Base-by-base conservation (phyloP, 2,888 invertebrate genomes). In the Melanargia galathea region DNA sequence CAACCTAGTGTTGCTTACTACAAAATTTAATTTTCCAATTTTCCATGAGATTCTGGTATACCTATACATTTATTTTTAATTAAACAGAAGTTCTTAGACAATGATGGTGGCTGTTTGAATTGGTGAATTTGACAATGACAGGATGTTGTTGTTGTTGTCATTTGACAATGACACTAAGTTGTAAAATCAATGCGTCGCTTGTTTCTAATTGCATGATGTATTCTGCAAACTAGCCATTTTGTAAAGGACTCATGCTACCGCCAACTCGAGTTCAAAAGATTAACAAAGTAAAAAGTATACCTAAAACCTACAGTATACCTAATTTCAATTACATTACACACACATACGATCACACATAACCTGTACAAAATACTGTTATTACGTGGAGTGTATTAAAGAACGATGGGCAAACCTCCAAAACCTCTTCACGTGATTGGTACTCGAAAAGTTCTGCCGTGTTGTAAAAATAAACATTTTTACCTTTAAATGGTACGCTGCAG, bases 391-490 rank as follows among this genome's bases (percentile, higher is more conserved):
- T 20, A 38, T 60, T 40, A 60, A 52, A 49, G 35, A 55, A 57
- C 54, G 40, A 56, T 49, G 57, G 62, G 49, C 49, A 64, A 38
- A 49, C 60, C 45, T 65, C 61, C 35, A 66, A 68, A 63, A 61
- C 59, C 63, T 61, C 63, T 63, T 46, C 52, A 55, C 18, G 52
- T 52, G 61, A 64, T 66, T 60, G 62, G 51, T 58, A 60, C 49
- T 61, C 55, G 30, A 62, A 54, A 55, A 48, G 13, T 54, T 60
- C 43, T 13, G 13, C 35, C 38, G 55, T 46, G 54, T 40, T 58
- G 52, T 56, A 63, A 64, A 62, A 62, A 67, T 62, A 62, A 60
- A 64, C 60, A 64, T 64, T 62, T 52, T 51, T 60, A 64, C 62
- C 64, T 67, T 64, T 64, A 64, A 52, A 62, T 59, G 45, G 62